Evolutionary conservation across 2,797 vertebrate genomes (phyloP), one percentile per base, ranked within the genome.

Genomic region (Macropus fuliginosus): DNA sequence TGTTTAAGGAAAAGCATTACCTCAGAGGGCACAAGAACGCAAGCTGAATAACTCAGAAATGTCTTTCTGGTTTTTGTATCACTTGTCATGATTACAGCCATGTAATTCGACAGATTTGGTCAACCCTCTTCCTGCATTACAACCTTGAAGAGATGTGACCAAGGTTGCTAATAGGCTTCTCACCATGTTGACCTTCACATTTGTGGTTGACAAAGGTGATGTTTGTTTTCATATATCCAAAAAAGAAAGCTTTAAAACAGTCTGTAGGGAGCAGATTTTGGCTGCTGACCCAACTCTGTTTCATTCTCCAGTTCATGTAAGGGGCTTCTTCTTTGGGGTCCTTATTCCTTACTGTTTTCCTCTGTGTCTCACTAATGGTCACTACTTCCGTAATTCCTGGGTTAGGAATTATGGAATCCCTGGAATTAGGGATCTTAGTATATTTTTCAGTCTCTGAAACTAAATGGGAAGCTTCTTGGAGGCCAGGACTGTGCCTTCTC

Each of bases 41-140:
- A 57, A 96, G 91, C 74, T 50, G 91, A 97, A 56, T 95, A 96
- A 81, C 93, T 96, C 96, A 96, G 94, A 96, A 94, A n/a, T 93
- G 91, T 97, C 96, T 97, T 95, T 93, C 95, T 92, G 52, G 97
- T 96, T 96, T 96, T 94, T 0, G 8, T 95, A 94, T 95, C 0
- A 0, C 94, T 96, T 97, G 92, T 92, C 97, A 93, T 97, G 93
- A 96, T 97, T 95, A 95, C 96, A 97, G 95, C 95, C 0, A 0
- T 52, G 52, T 52, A 6, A 9, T 52, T 52, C 6, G 52, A 52
- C 52, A 6, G 5, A 52, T 87, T 97, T 94, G 29, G 52, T 91
- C 3, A 2, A 81, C 74, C 46, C 11, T 90, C 14, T 91, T 91
- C 9, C 40, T 91, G 4, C 27, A 54, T 52, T 55, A 54, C 28